Evolutionary conservation across 2,888 invertebrate species (phyloP).

Genomic region (Tinea trinotella): DNA sequence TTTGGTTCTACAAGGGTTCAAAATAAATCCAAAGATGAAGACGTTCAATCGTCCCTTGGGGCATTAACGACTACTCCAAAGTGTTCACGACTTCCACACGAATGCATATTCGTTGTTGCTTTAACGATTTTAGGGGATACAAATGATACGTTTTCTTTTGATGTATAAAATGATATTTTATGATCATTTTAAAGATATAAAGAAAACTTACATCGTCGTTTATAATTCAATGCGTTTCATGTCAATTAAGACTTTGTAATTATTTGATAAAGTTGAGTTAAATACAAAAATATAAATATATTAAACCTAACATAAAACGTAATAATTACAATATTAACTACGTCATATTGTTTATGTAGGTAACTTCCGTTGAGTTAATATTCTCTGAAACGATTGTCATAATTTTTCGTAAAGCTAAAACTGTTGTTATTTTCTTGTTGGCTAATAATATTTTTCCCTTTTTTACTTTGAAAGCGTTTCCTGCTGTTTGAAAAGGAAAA

Average conservation of each 20-base stretch:
- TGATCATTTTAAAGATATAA: background rate
- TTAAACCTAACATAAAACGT: too few species aligned
- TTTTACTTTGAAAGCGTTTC: constrained; percentile 30
- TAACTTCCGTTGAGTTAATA: too few species aligned
- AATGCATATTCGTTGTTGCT: background rate
- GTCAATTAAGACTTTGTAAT: too few species aligned
- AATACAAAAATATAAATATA: too few species aligned
- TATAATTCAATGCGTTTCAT: too few species aligned
- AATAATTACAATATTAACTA: too few species aligned
- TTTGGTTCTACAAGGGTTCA: background rate
- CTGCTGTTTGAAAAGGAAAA: constrained; percentile 47
- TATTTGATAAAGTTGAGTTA: too few species aligned
- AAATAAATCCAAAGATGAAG: background rate
- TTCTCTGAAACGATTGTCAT: background rate
- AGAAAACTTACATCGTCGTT: background rate
- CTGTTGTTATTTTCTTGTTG: constrained; percentile 4
- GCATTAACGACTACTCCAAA: background rate
- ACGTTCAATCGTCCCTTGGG: background rate
- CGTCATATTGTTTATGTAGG: too few species aligned
- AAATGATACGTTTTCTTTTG: too few species aligned
- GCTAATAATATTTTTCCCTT: constrained; percentile 7
- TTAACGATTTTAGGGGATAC: background rate
- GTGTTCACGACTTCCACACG: background rate
- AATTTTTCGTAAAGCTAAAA: background rate
- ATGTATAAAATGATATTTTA: background rate